Percentiles rank a stretch among this genome's conserved stretches.
These are phyloP conservation scores for Zoanthus sansibaricus DNA, from an alignment of 92 coral and sea anemone genomes.

Conservation along the genomic window DNA sequence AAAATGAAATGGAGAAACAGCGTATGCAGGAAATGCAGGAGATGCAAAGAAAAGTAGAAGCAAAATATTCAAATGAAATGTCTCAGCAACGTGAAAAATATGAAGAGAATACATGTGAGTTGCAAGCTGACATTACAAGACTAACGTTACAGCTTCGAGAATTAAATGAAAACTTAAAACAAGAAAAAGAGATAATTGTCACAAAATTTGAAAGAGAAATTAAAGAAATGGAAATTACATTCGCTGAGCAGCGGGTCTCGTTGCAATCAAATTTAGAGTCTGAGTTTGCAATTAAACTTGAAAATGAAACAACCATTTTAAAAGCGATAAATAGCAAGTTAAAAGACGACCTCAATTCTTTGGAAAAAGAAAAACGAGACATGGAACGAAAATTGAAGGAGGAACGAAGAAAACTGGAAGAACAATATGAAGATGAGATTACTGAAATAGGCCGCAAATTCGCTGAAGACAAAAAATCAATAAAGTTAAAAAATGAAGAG, in stretches of 20 bases:
- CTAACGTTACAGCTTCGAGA: constrained; percentile 90
- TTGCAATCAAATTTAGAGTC: constrained; percentile 78
- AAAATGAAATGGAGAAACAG: constrained; percentile 84
- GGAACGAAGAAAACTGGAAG: constrained; percentile 81
- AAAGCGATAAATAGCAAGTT: constrained; percentile 79
- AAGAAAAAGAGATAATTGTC: constrained; percentile 90
- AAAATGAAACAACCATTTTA: constrained; percentile 87
- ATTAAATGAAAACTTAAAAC: constrained; percentile 86
- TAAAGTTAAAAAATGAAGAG: constrained; percentile 82
- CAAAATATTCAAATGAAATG: constrained; percentile 74
- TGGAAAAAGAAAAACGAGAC: constrained; percentile 91
- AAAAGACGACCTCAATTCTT: constrained; percentile 81
- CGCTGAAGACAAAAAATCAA: constrained; percentile 76
- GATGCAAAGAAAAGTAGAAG: constrained; percentile 70
- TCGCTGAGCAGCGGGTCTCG: constrained; percentile 83
- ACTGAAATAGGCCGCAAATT: constrained; percentile 79
- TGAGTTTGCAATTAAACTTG: constrained; percentile 84
- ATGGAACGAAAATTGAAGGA: constrained; percentile 81
- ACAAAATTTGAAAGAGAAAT: constrained; percentile 90
- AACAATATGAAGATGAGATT: constrained; percentile 89
- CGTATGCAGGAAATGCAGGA: constrained; percentile 79
- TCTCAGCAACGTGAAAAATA: constrained; percentile 79
- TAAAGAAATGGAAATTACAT: constrained; percentile 89
- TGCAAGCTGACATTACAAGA: constrained; percentile 83
- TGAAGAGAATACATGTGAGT: constrained; percentile 82